These are phyloP conservation scores for Tetropium fuscum DNA, from an alignment of 2,888 invertebrate genomes.

Conservation along the genomic window DNA sequence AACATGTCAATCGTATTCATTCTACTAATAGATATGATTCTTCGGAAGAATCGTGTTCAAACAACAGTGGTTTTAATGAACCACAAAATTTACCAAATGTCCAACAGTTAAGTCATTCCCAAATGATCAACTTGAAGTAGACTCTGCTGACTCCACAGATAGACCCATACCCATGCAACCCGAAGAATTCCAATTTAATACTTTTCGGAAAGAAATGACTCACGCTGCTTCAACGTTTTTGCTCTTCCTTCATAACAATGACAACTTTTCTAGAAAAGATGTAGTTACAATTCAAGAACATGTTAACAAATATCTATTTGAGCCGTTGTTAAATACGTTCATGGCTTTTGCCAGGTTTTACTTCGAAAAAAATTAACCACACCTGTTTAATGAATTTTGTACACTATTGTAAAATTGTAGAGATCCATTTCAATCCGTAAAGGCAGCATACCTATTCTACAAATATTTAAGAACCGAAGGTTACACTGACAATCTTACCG, in stretches of 20 bases:
- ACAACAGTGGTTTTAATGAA: background rate
- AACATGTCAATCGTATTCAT: slow-evolving; percentile 3
- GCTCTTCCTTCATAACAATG: slow-evolving; percentile 16
- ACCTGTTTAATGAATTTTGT: slow-evolving; percentile 9
- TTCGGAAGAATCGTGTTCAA: background rate
- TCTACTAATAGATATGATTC: background rate
- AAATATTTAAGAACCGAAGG: slow-evolving; percentile 9
- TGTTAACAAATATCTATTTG: background rate
- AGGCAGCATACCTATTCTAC: slow-evolving; percentile 3
- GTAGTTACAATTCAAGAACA: slow-evolving; percentile 16
- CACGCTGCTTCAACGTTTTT: background rate
- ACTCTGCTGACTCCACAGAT: too few species aligned
- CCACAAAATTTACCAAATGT: background rate
- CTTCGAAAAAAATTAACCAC: too few species aligned
- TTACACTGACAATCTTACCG: slow-evolving; percentile 1
- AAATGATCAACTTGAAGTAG: background rate
- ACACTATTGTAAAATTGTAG: background rate
- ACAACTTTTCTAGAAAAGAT: slow-evolving; percentile 24
- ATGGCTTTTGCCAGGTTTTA: background rate
- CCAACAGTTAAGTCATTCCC: background rate
- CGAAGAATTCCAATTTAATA: background rate
- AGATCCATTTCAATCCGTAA: slow-evolving; percentile 1
- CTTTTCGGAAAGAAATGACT: background rate
- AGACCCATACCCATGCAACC: background rate
- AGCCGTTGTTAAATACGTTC: slow-evolving; percentile 5